A percentile compares a stretch with the other conserved stretches of the same genome.
These are phyloP conservation scores for Zaprionus lachaisei DNA, from an alignment of 1,140 invertebrate genomes.

Conservation along the genomic window DNA sequence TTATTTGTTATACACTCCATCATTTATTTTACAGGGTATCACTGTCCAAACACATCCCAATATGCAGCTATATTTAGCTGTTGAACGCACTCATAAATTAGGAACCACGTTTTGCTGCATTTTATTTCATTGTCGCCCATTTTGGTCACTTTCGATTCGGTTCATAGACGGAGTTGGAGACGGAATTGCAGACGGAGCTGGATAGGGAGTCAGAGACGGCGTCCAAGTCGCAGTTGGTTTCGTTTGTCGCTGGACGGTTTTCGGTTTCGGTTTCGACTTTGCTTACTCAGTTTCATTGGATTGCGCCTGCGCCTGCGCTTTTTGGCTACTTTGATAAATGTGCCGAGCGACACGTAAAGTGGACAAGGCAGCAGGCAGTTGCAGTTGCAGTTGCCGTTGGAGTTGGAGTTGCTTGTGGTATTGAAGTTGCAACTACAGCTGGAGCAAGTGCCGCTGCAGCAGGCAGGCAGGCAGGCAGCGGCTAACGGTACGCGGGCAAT, in stretches of 20 bases:
- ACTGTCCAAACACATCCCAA: neutral
- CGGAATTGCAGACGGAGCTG: neutral
- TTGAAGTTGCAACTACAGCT: constrained; percentile 44
- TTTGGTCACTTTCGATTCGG: constrained; percentile 74
- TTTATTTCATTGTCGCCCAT: constrained; percentile 64
- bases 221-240: neutral
- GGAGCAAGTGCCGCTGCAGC: constrained; percentile 4
- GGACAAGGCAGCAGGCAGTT: constrained; percentile 51
- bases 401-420: constrained; percentile 4
- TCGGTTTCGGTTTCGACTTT: constrained; percentile 34
- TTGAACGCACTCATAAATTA: constrained; percentile 36
- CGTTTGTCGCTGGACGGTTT: constrained; percentile 3
- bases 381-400: constrained; percentile 10
- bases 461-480: neutral
- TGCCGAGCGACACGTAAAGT: constrained; percentile 58
- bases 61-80: constrained; percentile 8
- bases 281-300: constrained; percentile 48
- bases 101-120: constrained; percentile 31
- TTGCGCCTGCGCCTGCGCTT: constrained; percentile 8
- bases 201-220: constrained; percentile 1
- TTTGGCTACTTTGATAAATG: constrained; percentile 62
- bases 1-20: neutral
- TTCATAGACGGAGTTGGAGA: constrained; percentile 27
- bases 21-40: neutral
- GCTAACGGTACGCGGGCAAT: constrained; percentile 13